Evolutionary conservation across 1,140 invertebrate genomes (phyloP).

Genomic region (Caenorhabditis brenneri): DNA sequence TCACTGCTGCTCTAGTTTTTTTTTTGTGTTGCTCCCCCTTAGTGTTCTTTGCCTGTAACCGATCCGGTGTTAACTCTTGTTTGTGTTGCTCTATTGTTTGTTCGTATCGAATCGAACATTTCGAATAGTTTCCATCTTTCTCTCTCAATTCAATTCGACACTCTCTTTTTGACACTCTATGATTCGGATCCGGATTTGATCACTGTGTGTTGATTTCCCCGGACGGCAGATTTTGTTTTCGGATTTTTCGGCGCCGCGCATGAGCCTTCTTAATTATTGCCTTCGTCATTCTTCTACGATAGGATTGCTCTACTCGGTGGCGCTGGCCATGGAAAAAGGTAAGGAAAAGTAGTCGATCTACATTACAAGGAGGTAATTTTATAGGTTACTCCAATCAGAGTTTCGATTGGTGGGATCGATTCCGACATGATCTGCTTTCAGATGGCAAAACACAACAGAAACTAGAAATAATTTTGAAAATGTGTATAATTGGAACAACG

Average conservation of each 20-base stretch:
- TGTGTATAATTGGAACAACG: constrained; percentile 12
- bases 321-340: constrained; percentile 2
- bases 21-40: not conserved
- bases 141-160: not conserved
- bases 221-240: not conserved
- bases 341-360: no score
- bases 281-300: not conserved
- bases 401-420: constrained; percentile 32
- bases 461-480: constrained; percentile 17
- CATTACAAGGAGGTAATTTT: not conserved
- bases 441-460: constrained; percentile 24
- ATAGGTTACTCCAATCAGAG: not conserved
- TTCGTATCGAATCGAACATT: constrained; percentile 41
- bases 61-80: constrained; percentile 10
- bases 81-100: constrained; percentile 1
- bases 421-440: not conserved
- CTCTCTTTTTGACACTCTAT: constrained; percentile 13
- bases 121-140: not conserved
- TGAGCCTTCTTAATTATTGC: constrained; percentile 25
- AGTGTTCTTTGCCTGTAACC: not conserved
- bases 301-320: constrained; percentile 15
- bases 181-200: constrained; percentile 10
- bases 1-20: not conserved
- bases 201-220: not conserved
- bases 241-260: not conserved